phyloP scores from a whole-genome alignment of 2,888 invertebrate species.

The Limnephilus marmoratus region DNA sequence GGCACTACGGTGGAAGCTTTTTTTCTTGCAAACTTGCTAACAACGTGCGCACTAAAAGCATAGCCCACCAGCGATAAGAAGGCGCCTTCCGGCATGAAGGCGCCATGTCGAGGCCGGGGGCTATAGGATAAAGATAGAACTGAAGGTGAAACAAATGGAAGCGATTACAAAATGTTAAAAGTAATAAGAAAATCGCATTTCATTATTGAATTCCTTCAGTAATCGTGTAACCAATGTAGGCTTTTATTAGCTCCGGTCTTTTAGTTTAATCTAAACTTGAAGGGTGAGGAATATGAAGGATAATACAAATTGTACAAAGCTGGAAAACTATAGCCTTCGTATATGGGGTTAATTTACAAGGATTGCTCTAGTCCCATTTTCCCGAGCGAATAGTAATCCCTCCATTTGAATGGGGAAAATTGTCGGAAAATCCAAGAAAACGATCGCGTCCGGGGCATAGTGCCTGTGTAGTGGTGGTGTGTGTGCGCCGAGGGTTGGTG shows the following conservation, averaged over 20 bases:
- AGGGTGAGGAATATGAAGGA: conserved; percentile 21
- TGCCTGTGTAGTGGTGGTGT: not conserved
- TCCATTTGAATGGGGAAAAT: conserved; percentile 44
- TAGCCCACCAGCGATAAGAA: not conserved
- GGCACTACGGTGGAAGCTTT: not conserved
- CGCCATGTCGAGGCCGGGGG: not conserved
- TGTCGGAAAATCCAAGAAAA: conserved; percentile 38
- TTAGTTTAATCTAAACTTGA: not conserved
- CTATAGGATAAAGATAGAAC: not conserved
- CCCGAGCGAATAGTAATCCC: conserved; percentile 29
- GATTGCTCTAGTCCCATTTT: conserved; percentile 25
- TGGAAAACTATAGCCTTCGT: not conserved
- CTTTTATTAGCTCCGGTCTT: not conserved
- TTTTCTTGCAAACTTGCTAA: not conserved
- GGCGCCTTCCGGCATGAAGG: not conserved
- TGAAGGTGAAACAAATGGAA: not conserved
- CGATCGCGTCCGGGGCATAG: conserved; percentile 24
- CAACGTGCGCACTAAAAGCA: not conserved
- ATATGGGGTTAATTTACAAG: conserved; percentile 31
- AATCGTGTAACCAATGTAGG: not conserved
- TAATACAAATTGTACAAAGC: conserved; percentile 4
- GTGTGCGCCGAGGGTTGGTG: not conserved
- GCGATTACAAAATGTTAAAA: not conserved
- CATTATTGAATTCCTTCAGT: not conserved
- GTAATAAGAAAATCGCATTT: not conserved